Evolutionary conservation across 2,113 vertebrate genomes (phyloP), one percentile per base, ranked within the genome.

Genomic region (Ibidorhyncha struthersii): DNA sequence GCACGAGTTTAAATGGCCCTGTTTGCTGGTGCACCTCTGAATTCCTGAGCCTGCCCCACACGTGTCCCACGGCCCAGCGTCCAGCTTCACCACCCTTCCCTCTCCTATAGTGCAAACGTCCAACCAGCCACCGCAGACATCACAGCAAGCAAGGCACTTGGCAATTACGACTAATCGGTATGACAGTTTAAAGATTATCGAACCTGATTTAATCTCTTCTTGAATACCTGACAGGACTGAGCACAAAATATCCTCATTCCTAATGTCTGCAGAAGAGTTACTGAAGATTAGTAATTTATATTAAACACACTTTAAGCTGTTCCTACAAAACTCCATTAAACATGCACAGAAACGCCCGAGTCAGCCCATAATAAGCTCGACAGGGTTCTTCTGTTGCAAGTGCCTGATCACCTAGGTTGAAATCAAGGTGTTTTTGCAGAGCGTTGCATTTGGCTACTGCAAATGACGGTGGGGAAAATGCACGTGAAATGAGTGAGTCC

Each of bases 11-110:
- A 8, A 73, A 34, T 4, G 45, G 38, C 26, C 23, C 26, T 14
- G 19, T 5, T 29, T 10, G 56, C 65, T n/a, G 49, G 22, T 5
- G 1, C 2, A 1, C 36, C 43, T 53, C 34, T 2, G 3, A 63
- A 38, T 4, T 12, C 41, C 8, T 0, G 10, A 73, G 14, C 34
- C 34, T 62, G 14, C 12, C 36, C n/a, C 25, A 3, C 0, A 1
- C 21, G 16, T 12, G 14, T 7, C 69, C 62, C 59, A 6, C 6
- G 10, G 77, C 23, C 10, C 1, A 4, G 20, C 9, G 1, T 20
- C 56, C 45, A 1, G 41, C 63, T n/a, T 34, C 17, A 0, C 38
- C 63, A 30, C 3, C 1, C 40, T 50, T 20, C 19, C 15, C 32
- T 8, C 12, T 55, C 41, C 36, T 8, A 6, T 2, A 14, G 27